phyloP scores from a whole-genome alignment of 2,888 invertebrate genomes.

The Ecliptopera silaceata region DNA sequence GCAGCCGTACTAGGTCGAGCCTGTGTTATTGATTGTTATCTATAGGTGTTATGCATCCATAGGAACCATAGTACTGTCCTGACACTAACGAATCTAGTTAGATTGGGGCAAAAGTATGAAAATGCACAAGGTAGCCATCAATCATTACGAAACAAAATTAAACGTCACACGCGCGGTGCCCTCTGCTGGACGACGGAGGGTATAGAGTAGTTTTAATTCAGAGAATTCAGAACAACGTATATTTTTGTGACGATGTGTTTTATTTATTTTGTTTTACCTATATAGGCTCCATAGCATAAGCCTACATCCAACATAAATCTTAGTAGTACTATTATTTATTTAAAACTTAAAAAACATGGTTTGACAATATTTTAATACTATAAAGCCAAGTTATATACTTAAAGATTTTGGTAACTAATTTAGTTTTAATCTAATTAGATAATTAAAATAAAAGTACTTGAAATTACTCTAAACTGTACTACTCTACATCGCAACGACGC shows the following conservation, averaged over 20 bases:
- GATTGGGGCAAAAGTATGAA: conserved; percentile 61
- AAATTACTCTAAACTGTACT: conserved; percentile 21
- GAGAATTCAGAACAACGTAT: conserved; percentile 39
- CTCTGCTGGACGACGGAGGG: conserved; percentile 56
- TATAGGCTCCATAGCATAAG: too few relatives aligned
- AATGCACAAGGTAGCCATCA: conserved; percentile 71
- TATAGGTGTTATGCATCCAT: too few relatives aligned
- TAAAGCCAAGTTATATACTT: too few relatives aligned
- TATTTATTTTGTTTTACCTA: too few relatives aligned
- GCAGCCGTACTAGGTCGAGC: too few relatives aligned
- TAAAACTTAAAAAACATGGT: too few relatives aligned
- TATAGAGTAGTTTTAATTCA: conserved; percentile 48
- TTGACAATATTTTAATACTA: too few relatives aligned
- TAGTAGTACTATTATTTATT: too few relatives aligned
- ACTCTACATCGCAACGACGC: conserved; percentile 51
- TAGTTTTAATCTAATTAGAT: neutral
- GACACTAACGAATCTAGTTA: conserved; percentile 12
- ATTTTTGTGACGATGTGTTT: neutral
- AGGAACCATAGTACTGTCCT: neutral
- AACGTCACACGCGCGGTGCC: conserved; percentile 76
- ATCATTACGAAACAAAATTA: conserved; percentile 80
- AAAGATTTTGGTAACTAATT: too few relatives aligned
- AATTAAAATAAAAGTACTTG: too few relatives aligned
- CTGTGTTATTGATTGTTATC: too few relatives aligned
- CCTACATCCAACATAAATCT: too few relatives aligned